Base-by-base conservation (phyloP, 2,888 invertebrate species). In the Aphidius colemani region DNA sequence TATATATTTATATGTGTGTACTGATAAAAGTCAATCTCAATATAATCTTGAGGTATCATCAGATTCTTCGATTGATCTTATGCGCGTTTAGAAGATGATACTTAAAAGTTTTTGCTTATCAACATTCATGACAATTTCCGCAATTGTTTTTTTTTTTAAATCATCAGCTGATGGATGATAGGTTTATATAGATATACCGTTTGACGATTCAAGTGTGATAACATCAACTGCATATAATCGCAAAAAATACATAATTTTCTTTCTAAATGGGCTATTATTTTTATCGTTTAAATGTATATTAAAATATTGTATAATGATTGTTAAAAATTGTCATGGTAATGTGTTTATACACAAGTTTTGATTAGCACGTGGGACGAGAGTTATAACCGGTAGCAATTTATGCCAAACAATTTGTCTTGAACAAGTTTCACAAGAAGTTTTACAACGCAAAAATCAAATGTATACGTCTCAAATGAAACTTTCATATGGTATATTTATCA, bases 371-470 rank as follows among this genome's bases (percentile, higher is more conserved):
- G 56, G 56, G 56, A 30, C 30, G 56, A 6, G 3, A 7, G 44
- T 6, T 30, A 56, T 10, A 41, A 7, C 13, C 56, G 45, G 56
- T 56, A 45, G 56, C 45, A 10, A 56, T 45, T 56, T 56, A 56
- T 45, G 39, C 44, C 30, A 8, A 45, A 10, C 18, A 56, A 56
- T 56, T 56, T 56, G 45, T 56, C 56, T 18, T 30, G 30, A 45
- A 56, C 56, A 56, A 56, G 56, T 56, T 56, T 56, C 45, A 11
- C 45, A 18, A 11, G 56, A 45, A 44, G 39, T 30, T 51, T 39
- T 51, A 18, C 39, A 13, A 43, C n/a, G 45, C 9, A 43, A n/a
- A 18, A 18, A 18, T 18, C 13, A 18, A 18, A 18, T 18, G 13
- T 18, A n/a, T n/a, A 45, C 46, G 7, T 45, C 7, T 11, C 39